These are phyloP conservation scores for Oxygymnocypris stewartii DNA, from an alignment of 2,113 vertebrate genomes.

Conservation along the genomic window DNA sequence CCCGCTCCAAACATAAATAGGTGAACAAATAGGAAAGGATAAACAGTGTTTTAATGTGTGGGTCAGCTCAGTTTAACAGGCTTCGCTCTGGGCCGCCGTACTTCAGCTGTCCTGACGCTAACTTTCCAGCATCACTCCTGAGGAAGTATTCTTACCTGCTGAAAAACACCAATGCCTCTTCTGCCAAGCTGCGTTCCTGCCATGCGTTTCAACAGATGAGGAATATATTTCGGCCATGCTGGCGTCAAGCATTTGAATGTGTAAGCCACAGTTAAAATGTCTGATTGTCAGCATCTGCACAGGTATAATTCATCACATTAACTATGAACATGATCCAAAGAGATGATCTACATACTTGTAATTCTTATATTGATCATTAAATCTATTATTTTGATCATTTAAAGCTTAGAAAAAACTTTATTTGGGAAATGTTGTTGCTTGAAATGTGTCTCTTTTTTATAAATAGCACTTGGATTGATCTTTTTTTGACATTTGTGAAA, in stretches of 20 bases:
- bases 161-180: background rate
- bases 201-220: constrained; percentile 2
- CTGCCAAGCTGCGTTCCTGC: constrained; percentile 1
- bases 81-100: constrained; percentile 52
- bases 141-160: constrained; percentile 35
- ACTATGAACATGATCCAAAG: background rate
- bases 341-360: background rate
- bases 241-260: background rate
- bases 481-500: too few species aligned
- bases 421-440: too few species aligned
- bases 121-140: constrained; percentile 25
- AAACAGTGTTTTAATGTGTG: constrained; percentile 56
- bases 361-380: background rate
- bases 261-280: background rate
- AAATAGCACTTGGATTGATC: too few species aligned
- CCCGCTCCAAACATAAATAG: constrained; percentile 68
- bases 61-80: constrained; percentile 59
- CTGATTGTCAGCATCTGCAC: background rate
- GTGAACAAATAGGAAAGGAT: constrained; percentile 65
- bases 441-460: too few species aligned
- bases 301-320: background rate
- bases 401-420: too few species aligned
- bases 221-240: background rate
- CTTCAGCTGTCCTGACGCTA: constrained; percentile 61
- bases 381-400: background rate